Percentiles rank a stretch among this genome's conserved stretches.
Conservation (phyloP, 2,888 invertebrate species). For the Agapostemon virescens region DNA sequence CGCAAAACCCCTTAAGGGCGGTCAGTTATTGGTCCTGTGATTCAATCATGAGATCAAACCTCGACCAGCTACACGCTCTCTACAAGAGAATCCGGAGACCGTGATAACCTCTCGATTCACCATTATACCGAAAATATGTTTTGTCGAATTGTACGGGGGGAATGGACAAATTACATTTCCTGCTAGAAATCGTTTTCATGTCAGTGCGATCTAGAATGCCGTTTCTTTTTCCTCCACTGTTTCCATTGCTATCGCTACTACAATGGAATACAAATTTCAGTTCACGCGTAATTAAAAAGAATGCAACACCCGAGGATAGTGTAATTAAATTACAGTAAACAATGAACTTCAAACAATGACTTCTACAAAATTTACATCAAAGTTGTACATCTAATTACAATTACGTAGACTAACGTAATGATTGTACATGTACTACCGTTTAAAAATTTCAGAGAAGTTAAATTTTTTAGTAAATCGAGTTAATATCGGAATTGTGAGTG, state of each 20-base stretch:
- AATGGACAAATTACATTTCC: constrained; percentile 41
- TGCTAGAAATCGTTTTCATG: constrained; percentile 26
- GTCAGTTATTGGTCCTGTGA: constrained; percentile 73
- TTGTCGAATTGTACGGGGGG: constrained; percentile 22
- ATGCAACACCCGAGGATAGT: too few species aligned
- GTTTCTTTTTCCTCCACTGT: not conserved
- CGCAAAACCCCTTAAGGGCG: constrained; percentile 67
- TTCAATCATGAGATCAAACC: constrained; percentile 74
- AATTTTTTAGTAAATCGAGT: too few species aligned
- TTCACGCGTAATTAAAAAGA: not conserved
- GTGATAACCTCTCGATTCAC: constrained; percentile 46
- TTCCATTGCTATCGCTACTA: not conserved
- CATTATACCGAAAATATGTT: constrained; percentile 50
- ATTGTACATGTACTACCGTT: too few species aligned
- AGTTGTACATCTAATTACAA: too few species aligned
- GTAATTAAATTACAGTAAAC: not conserved
- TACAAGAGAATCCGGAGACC: constrained; percentile 36
- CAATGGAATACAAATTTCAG: not conserved
- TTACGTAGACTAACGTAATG: too few species aligned
- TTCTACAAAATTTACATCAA: too few species aligned
- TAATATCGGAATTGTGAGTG: too few species aligned
- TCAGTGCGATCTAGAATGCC: not conserved
- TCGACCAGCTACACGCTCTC: constrained; percentile 34
- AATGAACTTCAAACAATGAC: not conserved
- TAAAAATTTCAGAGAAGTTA: too few species aligned